Evolutionary conservation across 2,797 vertebrate species (phyloP), one percentile per base, ranked within the genome.

Genomic region (Gobionotothen gibberifrons): DNA sequence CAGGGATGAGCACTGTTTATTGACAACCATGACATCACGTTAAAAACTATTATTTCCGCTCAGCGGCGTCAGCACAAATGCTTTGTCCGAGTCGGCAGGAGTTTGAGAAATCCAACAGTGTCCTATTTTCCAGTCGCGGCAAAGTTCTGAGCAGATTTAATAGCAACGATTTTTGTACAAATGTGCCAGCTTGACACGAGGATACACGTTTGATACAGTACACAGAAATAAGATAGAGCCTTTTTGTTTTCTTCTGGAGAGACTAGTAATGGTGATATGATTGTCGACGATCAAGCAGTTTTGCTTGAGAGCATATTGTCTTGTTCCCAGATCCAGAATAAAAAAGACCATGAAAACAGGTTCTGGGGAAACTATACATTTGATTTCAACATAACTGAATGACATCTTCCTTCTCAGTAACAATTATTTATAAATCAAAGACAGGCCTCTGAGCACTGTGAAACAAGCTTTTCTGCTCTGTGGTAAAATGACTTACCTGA

Each of bases 401-500:
- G 81, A 81, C 82, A 85, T 84, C 90, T 87, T 72, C 47, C 59
- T 83, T 78, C 63, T 81, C 48, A 62, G 60, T 76, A 62, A 72
- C 86, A 85, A 85, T 86, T 68, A 85, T 88, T 86, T 86, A 78
- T 74, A 79, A 91, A 71, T 90, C 74, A 74, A 82, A 83, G 73
- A 76, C 70, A 12, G 63, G 36, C 84, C 85, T 81, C 36, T 73
- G 46, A 83, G 86, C 81, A 4, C 73, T 88, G 82, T 83, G 78
- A 88, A 87, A 91, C 84, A 62, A 83, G 84, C 74, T 86, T 87
- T 88, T 86, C 79, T 78, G 46, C 68, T 22, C 70, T 42, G 56
- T 59, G 62, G 36, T 69, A 66, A 86, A 85, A 68, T 74, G 72
- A 74, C 76, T 83, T 76, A 81, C 73, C 74, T 89, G 77, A 84